Conservation (phyloP, 1,140 invertebrate species). For the Drosophila lowei region DNA sequence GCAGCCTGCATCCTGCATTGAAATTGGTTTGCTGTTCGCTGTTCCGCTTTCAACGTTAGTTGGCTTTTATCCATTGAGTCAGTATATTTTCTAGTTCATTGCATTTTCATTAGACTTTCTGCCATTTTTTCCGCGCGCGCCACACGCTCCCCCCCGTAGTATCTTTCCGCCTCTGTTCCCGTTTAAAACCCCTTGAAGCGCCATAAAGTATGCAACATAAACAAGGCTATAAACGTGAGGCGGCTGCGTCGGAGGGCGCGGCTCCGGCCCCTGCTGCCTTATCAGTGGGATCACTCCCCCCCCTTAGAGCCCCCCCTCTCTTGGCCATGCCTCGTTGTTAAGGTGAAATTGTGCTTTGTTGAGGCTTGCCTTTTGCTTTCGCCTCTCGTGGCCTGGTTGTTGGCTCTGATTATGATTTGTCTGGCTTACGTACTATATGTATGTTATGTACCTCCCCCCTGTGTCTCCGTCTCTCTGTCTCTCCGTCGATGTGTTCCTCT, state of each 20-base stretch:
- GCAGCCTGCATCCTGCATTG: not conserved
- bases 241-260: not conserved
- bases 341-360: constrained; percentile 53
- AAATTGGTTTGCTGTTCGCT: constrained; percentile 42
- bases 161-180: not conserved
- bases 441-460: not conserved
- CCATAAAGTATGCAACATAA: constrained; percentile 71
- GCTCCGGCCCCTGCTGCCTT: constrained; percentile 19
- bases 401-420: constrained; percentile 79
- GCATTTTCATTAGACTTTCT: constrained; percentile 61
- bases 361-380: constrained; percentile 32
- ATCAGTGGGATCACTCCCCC: constrained; percentile 35
- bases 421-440: constrained; percentile 50
- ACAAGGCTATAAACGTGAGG: constrained; percentile 65
- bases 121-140: constrained; percentile 20
- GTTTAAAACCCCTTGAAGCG: constrained; percentile 13
- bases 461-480: not conserved
- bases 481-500: not conserved
- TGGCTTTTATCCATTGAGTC: constrained; percentile 59
- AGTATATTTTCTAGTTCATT: constrained; percentile 59
- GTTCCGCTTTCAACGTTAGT: constrained; percentile 41
- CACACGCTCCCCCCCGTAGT: not conserved
- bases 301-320: not conserved
- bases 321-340: constrained; percentile 45
- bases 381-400: constrained; percentile 23